Base-by-base conservation (phyloP, 1,140 invertebrate species). In the Panonychus citri region DNA sequence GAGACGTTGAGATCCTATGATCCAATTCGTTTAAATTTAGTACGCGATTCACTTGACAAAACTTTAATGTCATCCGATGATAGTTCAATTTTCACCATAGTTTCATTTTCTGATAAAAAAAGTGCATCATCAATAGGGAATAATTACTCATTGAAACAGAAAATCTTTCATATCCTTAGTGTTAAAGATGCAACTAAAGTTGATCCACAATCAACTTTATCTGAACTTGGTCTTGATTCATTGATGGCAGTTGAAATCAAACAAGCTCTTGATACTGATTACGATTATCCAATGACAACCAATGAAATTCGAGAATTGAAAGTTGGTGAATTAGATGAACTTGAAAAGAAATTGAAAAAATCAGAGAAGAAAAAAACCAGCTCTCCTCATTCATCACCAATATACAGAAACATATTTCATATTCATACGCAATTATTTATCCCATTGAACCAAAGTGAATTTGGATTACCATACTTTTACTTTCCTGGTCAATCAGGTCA, bases 171-270 rank as follows among this genome's bases (percentile, higher is more conserved):
- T 56, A 70, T 73, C 57, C 57, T 73, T 24, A 71, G 71, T 67
- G 69, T 76, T 40, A 75, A 77, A 91, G 85, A 85, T 51, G 72
- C 91, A 53, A 86, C 91, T 55, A 81, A 78, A 51, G 73, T 93
- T 3, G 80, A 82, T 53, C 70, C 76, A 39, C 75, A 76, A 7
- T 75, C 80, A 1, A 83, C 78, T 27, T 70, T 97, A 12, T 83
- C 83, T 17, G 91, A 96, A 67, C 74, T 96, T 15, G 91, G 91
- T 51, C 85, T 96, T 78, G 91, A 96, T 65, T 94, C 88, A 0
- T 70, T 97, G 34, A 95, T 96, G 89, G 87, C 85, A 54, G 86
- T 91, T 0, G 91, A 96, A 74, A 87, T 96, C 59, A 94, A 93
- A 24, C 59, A 60, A 42, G 50, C 46, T 13, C 52, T 60, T n/a